These are phyloP conservation scores for Hippocampus kuda DNA, from an alignment of 2,797 vertebrate species.

Conservation along the genomic window DNA sequence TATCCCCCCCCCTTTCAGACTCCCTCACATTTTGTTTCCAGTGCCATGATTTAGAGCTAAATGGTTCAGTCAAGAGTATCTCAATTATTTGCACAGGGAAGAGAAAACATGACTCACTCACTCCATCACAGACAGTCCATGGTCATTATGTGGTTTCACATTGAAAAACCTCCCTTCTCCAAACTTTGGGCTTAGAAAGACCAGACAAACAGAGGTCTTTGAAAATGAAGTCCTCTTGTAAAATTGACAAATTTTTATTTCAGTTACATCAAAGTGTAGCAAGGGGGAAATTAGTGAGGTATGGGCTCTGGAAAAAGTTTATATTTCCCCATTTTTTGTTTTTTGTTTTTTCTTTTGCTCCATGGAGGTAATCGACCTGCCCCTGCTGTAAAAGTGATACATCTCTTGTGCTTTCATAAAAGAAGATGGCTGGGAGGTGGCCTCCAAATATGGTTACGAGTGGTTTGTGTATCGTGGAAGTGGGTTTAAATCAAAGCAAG, in stretches of 20 bases:
- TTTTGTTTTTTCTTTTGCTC: slow-evolving; percentile 61
- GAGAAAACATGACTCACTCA: slow-evolving; percentile 33
- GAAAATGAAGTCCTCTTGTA: background rate
- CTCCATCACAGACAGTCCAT: slow-evolving; percentile 12
- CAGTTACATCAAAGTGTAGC: slow-evolving; percentile 19
- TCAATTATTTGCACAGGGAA: slow-evolving; percentile 29
- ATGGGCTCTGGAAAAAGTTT: slow-evolving; percentile 42
- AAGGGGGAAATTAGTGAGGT: slow-evolving; percentile 29
- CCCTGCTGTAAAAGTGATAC: slow-evolving; percentile 68
- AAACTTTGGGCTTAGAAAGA: background rate
- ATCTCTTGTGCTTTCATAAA: slow-evolving; percentile 50
- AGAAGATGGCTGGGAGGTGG: slow-evolving; percentile 37
- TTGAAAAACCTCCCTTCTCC: slow-evolving; percentile 18
- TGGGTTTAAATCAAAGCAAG: slow-evolving; percentile 43
- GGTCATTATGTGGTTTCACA: slow-evolving; percentile 17
- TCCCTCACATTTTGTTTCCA: slow-evolving; percentile 13
- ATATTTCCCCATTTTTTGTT: slow-evolving; percentile 7
- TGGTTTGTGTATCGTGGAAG: slow-evolving; percentile 23
- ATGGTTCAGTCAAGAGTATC: slow-evolving; percentile 38
- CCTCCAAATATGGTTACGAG: slow-evolving; percentile 51
- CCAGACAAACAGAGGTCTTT: background rate
- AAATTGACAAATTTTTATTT: slow-evolving; percentile 13
- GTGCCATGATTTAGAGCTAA: slow-evolving; percentile 20
- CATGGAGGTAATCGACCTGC: slow-evolving; percentile 69
- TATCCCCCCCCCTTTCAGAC: background rate